Conservation (phyloP, 2,888 invertebrate genomes). For the Serrognathus titanus region DNA sequence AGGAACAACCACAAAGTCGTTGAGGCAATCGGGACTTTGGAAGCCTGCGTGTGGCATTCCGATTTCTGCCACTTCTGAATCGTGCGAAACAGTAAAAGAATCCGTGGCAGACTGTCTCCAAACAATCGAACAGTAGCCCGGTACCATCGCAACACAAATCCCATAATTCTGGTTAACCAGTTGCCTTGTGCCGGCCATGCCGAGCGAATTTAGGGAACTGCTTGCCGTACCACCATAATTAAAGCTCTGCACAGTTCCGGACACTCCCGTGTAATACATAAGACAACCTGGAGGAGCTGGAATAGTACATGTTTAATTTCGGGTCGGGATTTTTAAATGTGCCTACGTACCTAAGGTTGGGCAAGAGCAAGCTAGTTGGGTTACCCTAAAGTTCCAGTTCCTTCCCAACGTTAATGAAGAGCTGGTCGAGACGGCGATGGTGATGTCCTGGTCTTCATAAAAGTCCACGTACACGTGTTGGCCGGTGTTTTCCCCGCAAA, state of each 20-base stretch:
- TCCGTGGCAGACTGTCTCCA: slow-evolving; percentile 55
- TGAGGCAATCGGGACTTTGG: slow-evolving; percentile 60
- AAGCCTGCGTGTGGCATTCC: slow-evolving; percentile 57
- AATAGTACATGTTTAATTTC: slow-evolving; percentile 22
- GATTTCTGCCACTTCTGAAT: slow-evolving; percentile 60
- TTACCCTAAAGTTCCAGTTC: slow-evolving; percentile 71
- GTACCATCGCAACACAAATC: slow-evolving; percentile 67
- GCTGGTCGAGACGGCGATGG: slow-evolving; percentile 64
- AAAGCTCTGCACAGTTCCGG: slow-evolving; percentile 67
- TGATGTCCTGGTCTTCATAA: slow-evolving; percentile 64
- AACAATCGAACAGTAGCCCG: slow-evolving; percentile 69
- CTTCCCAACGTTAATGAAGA: slow-evolving; percentile 57
- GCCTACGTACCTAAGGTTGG: slow-evolving; percentile 60
- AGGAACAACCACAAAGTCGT: slow-evolving; percentile 74
- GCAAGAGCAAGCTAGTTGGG: slow-evolving; percentile 70
- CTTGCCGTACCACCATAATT: slow-evolving; percentile 64
- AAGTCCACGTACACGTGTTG: slow-evolving; percentile 77
- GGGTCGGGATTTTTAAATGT: too few species aligned
- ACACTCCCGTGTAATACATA: slow-evolving; percentile 62
- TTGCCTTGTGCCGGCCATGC: slow-evolving; percentile 58
- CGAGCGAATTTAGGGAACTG: slow-evolving; percentile 22
- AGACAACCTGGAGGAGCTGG: slow-evolving; percentile 73
- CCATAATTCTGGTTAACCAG: slow-evolving; percentile 68
- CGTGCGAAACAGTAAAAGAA: slow-evolving; percentile 70
- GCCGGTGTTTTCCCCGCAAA: slow-evolving; percentile 79